phyloP scores from a whole-genome alignment of 2,888 invertebrate species.

The Globia sparganii region DNA sequence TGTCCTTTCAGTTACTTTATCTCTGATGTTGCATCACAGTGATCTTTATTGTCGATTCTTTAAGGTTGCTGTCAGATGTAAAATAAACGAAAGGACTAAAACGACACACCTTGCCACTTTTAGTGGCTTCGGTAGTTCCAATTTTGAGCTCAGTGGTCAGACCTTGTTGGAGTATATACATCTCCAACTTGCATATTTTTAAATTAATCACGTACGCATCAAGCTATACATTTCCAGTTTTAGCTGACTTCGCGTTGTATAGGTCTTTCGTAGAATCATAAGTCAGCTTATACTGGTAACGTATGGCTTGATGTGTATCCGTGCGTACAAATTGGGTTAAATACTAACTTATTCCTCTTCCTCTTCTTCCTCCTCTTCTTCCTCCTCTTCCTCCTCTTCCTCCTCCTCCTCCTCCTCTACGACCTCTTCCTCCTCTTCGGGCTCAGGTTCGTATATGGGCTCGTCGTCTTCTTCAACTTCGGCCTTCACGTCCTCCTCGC shows the following conservation, averaged over 20 bases:
- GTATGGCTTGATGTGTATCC: no score
- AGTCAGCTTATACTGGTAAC: neutral
- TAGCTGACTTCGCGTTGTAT: neutral
- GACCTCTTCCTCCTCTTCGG: conserved; percentile 92
- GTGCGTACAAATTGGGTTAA: neutral
- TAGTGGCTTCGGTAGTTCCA: neutral
- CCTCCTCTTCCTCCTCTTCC: conserved; percentile 92
- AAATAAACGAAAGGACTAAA: neutral
- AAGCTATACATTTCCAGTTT: neutral
- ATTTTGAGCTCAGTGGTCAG: neutral
- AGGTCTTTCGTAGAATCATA: neutral
- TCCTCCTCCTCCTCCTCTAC: conserved; percentile 93
- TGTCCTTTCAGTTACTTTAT: neutral
- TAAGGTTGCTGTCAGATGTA: neutral
- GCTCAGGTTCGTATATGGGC: conserved; percentile 92
- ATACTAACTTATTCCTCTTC: conserved; percentile 91
- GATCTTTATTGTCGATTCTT: neutral
- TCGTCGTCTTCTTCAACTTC: conserved; percentile 93
- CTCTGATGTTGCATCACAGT: no score
- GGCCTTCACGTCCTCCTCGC: conserved; percentile 96
- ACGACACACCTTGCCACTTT: neutral
- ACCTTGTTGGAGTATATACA: neutral
- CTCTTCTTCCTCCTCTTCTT: conserved; percentile 74
- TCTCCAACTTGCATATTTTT: neutral
- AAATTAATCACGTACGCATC: neutral